Conservation (phyloP, 2,888 invertebrate species). For the Dolomedes plantarius region DNA sequence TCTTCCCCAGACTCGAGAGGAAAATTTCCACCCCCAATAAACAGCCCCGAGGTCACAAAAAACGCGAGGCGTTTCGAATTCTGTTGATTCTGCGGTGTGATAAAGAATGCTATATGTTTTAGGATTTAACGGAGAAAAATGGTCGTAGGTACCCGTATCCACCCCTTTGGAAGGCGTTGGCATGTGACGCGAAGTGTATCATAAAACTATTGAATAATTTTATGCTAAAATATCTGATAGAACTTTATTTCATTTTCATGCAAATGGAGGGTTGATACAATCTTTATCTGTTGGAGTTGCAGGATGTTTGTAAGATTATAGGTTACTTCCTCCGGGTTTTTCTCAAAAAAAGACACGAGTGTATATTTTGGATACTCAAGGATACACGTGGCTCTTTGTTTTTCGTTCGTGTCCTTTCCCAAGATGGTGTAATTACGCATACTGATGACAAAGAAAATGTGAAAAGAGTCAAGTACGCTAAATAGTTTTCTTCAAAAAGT, state of each 20-base stretch:
- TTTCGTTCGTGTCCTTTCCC: no score
- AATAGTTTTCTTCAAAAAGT: no score
- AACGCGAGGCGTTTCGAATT: neutral
- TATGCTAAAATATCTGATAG: neutral
- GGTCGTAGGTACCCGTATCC: neutral
- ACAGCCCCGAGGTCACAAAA: neutral
- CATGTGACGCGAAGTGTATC: neutral
- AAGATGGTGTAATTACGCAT: no score
- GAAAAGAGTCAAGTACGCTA: no score
- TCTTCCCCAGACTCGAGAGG: neutral
- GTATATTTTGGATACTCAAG: no score
- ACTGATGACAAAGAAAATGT: no score
- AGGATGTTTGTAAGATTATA: constrained; percentile 3
- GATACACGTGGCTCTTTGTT: no score
- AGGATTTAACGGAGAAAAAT: neutral
- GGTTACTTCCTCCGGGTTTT: neutral
- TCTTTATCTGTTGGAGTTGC: neutral
- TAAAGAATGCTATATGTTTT: neutral
- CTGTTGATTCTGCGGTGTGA: neutral
- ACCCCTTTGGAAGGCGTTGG: neutral
- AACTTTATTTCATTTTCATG: constrained; percentile 6
- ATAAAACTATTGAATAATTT: constrained; percentile 11
- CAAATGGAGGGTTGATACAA: neutral
- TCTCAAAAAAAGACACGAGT: neutral
- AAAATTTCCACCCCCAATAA: neutral